Evolutionary conservation across 2,797 vertebrate species (phyloP).

Genomic region (Nothura maculosa): DNA sequence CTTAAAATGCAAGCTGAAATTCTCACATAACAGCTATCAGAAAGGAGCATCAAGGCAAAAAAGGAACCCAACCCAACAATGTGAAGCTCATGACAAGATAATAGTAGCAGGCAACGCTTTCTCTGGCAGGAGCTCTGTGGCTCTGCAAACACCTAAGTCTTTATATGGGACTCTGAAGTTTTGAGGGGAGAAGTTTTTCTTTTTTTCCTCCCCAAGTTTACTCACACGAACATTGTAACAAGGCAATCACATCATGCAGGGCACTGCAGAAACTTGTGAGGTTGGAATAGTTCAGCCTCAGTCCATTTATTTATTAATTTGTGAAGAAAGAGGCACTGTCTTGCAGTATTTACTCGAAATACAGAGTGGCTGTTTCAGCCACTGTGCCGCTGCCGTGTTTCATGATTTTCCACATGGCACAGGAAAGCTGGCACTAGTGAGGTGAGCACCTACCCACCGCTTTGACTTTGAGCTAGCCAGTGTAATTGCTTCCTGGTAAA

Average conservation of each 20-base stretch:
- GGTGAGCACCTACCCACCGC: background rate
- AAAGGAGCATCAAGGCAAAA: background rate
- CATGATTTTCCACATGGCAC: slow-evolving; percentile 45
- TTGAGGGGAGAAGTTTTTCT: background rate
- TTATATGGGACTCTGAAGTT: background rate
- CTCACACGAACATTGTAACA: background rate
- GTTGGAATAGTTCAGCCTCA: background rate
- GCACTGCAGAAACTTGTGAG: background rate
- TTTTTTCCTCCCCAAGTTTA: background rate
- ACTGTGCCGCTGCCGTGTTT: slow-evolving; percentile 30
- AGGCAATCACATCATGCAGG: background rate
- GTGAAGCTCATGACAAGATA: background rate
- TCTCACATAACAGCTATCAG: background rate
- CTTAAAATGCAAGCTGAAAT: background rate
- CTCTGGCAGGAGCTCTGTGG: accelerated
- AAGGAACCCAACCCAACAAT: background rate
- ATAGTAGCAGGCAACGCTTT: background rate
- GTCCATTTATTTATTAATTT: slow-evolving; percentile 40
- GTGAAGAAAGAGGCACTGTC: slow-evolving; percentile 28
- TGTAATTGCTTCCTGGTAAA: slow-evolving; percentile 53
- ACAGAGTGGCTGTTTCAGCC: slow-evolving; percentile 3
- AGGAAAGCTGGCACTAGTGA: slow-evolving; percentile 61
- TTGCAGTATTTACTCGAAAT: slow-evolving; percentile 42
- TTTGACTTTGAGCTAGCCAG: slow-evolving; percentile 21
- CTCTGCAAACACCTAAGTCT: background rate